phyloP scores from a whole-genome alignment of 2,113 vertebrate genomes.

The Aythya baeri region DNA sequence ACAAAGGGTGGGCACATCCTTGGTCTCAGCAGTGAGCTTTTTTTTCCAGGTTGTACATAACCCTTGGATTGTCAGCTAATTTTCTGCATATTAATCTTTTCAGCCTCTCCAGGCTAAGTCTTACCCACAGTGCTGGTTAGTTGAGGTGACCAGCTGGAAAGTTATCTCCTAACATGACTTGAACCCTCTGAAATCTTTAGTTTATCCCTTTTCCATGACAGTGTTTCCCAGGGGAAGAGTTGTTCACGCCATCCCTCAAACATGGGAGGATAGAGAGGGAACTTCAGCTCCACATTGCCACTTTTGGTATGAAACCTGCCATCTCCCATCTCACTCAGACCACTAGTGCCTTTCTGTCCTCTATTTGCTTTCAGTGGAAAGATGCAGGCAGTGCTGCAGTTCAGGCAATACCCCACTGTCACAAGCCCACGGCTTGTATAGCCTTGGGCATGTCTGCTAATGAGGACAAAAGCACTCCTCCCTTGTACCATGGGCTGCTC shows the following conservation, averaged over 20 bases:
- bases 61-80: neutral
- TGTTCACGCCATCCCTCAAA: neutral
- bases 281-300: neutral
- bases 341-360: neutral
- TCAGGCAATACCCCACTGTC: neutral
- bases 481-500: accelerated
- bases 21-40: neutral
- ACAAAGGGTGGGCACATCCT: neutral
- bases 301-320: neutral
- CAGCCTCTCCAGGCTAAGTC: neutral
- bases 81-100: neutral
- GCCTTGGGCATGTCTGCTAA: neutral
- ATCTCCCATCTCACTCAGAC: neutral
- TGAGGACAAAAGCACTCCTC: neutral
- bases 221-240: neutral
- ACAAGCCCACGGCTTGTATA: neutral
- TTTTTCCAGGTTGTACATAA: neutral
- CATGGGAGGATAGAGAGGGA: neutral
- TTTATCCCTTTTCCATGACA: neutral
- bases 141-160: neutral
- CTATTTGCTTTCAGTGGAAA: neutral
- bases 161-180: neutral
- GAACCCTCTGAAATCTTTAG: accelerated
- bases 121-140: neutral
- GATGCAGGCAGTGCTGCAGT: neutral